Base-by-base conservation (phyloP, 2,113 vertebrate species). In the Pomatostomus ruficeps region DNA sequence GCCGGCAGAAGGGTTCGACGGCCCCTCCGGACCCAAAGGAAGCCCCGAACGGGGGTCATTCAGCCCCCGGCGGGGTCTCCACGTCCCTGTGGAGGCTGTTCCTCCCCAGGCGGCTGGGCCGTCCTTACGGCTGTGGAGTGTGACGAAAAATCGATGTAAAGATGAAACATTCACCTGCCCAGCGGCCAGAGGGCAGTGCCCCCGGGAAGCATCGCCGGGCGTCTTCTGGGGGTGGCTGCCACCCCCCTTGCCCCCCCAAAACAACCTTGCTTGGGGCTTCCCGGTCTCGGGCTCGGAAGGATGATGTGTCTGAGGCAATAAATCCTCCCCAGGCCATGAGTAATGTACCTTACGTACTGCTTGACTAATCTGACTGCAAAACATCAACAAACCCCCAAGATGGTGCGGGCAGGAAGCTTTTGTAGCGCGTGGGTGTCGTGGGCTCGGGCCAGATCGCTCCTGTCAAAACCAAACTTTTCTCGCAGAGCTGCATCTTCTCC, bases 21-120 rank as follows among this genome's bases (percentile, higher is more conserved):
- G 12, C 38, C 19, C 2, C 19, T 18, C 12, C 0, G 13, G 21
- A 3, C 22, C 19, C 18, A 28, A 33, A 10, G 10, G 26, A 8
- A 26, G 4, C n/a, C 9, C 63, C 0, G 4, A 19, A 4, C 3
- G 10, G n/a, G 12, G 20, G 1, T 54, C 23, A 3, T 13, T 16
- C 20, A 4, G 38, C 24, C 7, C 12, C 18, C 7, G 7, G 23
- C 2, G 21, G 20, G 10, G 8, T n/a, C 20, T 7, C 4, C 25
- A 10, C 25, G 12, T 51, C 52, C 31, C 25, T 31, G 0, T 8
- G 17, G 75, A 20, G 48, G 14, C 20, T 40, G 33, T 19, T 61
- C 9, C 20, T 57, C 11, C 22, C 22, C 33, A 15, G 45, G 52
- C 5, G 22, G 33, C 52, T 7, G 9, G 19, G 14, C 23, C 1